phyloP scores from a whole-genome alignment of 2,888 invertebrate species.

The Therioaphis trifolii region DNA sequence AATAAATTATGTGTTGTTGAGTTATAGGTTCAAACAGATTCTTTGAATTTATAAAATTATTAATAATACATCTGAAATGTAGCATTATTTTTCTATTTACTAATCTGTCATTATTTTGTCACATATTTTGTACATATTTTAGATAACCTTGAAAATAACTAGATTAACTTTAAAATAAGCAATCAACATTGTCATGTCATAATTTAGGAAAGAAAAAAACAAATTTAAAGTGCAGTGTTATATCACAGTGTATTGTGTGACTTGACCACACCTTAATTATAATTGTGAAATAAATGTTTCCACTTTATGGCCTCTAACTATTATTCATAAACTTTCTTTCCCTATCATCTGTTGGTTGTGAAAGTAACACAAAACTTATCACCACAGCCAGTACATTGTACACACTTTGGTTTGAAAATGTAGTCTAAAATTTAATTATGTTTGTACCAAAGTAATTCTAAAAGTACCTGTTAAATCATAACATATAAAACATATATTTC shows the following conservation, averaged over 20 bases:
- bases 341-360: not conserved
- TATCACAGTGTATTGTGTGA: not conserved
- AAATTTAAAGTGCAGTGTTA: too few relatives aligned
- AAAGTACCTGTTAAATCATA: too few relatives aligned
- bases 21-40: too few relatives aligned
- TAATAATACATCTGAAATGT: too few relatives aligned
- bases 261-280: not conserved
- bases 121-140: not conserved
- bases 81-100: too few relatives aligned
- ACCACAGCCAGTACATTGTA: too few relatives aligned
- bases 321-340: conserved; percentile 30
- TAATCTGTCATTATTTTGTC: too few relatives aligned
- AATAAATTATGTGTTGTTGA: too few relatives aligned
- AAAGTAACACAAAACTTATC: conserved; percentile 1
- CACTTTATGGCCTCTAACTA: not conserved
- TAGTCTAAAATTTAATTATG: not conserved
- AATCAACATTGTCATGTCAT: not conserved
- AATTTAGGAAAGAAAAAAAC: too few relatives aligned
- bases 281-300: not conserved
- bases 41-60: too few relatives aligned
- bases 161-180: too few relatives aligned
- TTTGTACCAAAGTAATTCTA: not conserved
- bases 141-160: conserved; percentile 19
- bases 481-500: too few relatives aligned
- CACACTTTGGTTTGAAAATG: not conserved